Evolutionary conservation across 2,888 invertebrate species (phyloP).

Genomic region (Piscicola geometra): DNA sequence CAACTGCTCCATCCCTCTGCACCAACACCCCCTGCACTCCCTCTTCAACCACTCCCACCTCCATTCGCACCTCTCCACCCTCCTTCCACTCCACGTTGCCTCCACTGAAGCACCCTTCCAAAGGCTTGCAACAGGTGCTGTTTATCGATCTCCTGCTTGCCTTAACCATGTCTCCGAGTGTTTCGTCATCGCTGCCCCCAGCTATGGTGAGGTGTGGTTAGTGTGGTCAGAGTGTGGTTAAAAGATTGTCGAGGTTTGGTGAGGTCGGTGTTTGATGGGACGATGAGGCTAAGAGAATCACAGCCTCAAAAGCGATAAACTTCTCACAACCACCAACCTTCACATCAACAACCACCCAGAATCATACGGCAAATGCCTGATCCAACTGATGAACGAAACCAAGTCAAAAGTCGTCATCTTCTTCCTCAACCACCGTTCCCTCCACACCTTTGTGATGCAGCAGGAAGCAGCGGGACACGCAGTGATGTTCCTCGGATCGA

Average conservation of each 20-base stretch:
- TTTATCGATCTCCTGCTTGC: neutral
- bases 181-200: neutral
- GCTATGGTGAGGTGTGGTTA: neutral
- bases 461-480: too few species aligned
- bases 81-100: neutral
- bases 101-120: too few species aligned
- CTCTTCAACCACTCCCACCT: neutral
- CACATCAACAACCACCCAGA: too few species aligned
- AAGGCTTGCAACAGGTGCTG: too few species aligned
- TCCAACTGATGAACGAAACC: neutral
- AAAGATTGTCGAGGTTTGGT: neutral
- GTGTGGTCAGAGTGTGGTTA: neutral
- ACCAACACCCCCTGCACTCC: neutral
- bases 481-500: neutral
- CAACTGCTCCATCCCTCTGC: neutral
- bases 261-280: neutral
- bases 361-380: constrained; percentile 6
- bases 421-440: neutral
- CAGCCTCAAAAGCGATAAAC: too few species aligned
- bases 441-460: neutral
- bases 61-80: neutral
- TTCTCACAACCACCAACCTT: too few species aligned
- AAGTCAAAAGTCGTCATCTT: neutral
- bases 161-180: neutral
- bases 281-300: neutral